Conservation (phyloP, 37 sponge, comb jelly and placozoan species). For the Hexactinellida sp. region DNA sequence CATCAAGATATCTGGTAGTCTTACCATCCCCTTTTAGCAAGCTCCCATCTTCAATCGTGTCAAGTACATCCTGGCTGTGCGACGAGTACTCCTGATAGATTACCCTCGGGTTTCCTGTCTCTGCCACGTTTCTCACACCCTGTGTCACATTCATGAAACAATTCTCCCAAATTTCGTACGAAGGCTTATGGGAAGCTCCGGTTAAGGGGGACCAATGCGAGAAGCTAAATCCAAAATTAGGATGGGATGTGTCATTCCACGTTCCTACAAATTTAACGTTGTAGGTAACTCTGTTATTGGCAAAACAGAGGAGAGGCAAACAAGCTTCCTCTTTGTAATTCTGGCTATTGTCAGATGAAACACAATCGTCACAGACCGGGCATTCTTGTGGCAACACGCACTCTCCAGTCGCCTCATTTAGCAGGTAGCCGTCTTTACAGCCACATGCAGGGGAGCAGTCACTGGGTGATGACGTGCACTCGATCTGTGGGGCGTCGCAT, state of each 20-base stretch:
- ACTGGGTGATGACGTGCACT: neutral
- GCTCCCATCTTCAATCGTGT: neutral
- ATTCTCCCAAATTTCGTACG: constrained; percentile 32
- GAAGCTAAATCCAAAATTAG: constrained; percentile 15
- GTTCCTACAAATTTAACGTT: constrained; percentile 27
- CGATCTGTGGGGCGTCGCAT: neutral
- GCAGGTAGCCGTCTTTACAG: neutral
- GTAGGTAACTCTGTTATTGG: neutral
- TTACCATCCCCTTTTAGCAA: constrained; percentile 15
- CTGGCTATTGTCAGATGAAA: neutral
- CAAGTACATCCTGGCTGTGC: constrained; percentile 14
- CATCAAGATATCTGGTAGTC: neutral
- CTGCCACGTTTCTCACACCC: constrained; percentile 31
- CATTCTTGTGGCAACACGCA: neutral
- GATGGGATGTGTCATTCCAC: constrained; percentile 23
- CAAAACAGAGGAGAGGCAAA: neutral
- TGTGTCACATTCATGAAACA: constrained; percentile 26
- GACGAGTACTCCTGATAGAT: constrained; percentile 22
- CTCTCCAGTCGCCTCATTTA: neutral
- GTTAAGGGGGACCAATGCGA: constrained; percentile 45
- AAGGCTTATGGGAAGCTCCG: constrained; percentile 29
- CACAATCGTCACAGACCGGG: neutral
- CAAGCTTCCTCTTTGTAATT: neutral
- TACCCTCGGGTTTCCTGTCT: neutral
- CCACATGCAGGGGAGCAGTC: neutral